phyloP scores from a whole-genome alignment of 2,113 vertebrate species.

The Lucifuga dentata region DNA sequence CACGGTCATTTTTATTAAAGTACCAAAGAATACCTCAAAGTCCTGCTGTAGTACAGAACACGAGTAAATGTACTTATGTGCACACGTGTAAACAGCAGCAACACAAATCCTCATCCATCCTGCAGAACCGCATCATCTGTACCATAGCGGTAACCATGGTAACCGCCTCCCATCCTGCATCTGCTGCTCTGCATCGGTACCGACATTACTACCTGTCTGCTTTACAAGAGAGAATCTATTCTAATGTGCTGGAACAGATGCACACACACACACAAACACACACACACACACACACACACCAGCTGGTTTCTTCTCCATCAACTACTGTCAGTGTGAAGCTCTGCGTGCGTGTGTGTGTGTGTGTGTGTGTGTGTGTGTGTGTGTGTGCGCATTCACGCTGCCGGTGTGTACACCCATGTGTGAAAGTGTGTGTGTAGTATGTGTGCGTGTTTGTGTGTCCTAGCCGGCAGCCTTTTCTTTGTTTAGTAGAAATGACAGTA shows the following conservation, averaged over 20 bases:
- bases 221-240: not conserved
- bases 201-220: slow-evolving; percentile 4
- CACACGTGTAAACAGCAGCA: no score
- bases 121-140: not conserved
- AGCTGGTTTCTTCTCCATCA: slow-evolving; percentile 28
- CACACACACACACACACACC: slow-evolving; percentile 9
- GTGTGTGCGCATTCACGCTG: slow-evolving; percentile 1
- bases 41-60: no score
- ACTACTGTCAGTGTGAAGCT: not conserved
- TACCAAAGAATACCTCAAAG: no score
- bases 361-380: slow-evolving; percentile 22
- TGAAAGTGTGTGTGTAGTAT: slow-evolving; percentile 24
- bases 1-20: no score
- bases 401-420: slow-evolving; percentile 10
- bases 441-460: slow-evolving; percentile 2
- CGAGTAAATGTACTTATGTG: no score
- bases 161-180: slow-evolving; percentile 32
- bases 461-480: slow-evolving; percentile 48
- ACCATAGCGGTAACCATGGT: slow-evolving; percentile 27
- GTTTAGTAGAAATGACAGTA: slow-evolving; percentile 54
- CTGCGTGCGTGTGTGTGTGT: slow-evolving; percentile 6
- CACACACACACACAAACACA: no score
- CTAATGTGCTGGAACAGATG: slow-evolving; percentile 1
- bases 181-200: not conserved
- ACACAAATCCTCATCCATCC: no score